Conservation (phyloP, 2,797 vertebrate genomes). For the Lagodon rhomboides region DNA sequence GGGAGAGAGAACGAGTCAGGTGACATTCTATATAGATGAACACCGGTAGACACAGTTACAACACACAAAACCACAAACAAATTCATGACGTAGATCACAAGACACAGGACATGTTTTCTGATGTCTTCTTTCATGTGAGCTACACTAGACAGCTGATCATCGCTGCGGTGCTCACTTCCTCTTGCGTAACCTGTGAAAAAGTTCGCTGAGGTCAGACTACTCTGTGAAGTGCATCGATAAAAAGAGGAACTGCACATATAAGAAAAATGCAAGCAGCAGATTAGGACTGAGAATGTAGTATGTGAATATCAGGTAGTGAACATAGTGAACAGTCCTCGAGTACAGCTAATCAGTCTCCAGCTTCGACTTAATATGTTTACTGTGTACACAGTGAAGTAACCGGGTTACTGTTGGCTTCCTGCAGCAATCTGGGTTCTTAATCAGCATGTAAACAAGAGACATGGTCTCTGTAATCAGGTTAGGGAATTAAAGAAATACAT, state of each 20-base stretch:
- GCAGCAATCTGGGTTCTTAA: not conserved
- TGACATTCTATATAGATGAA: not conserved
- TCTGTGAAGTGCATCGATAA: not conserved
- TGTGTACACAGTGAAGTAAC: not conserved
- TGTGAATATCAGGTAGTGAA: not conserved
- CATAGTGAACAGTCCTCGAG: not conserved
- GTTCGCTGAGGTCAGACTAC: slow-evolving; percentile 10
- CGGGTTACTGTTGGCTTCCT: not conserved
- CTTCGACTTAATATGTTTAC: not conserved
- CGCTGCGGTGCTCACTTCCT: slow-evolving; percentile 36
- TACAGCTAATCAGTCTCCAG: not conserved
- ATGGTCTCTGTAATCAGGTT: not conserved
- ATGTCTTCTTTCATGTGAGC: slow-evolving; percentile 5
- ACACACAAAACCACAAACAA: not conserved
- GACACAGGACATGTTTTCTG: not conserved
- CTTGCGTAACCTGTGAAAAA: slow-evolving; percentile 20
- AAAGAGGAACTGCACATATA: slow-evolving; percentile 38
- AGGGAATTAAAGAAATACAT: not conserved
- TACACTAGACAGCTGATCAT: not conserved
- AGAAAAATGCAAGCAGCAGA: not conserved
- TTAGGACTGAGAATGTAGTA: not conserved
- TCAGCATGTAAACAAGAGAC: not conserved
- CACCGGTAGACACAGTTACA: not conserved
- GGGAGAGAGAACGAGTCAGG: slow-evolving; percentile 7
- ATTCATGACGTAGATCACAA: not conserved